These are phyloP conservation scores for Drosophila atripex DNA, from an alignment of 2,888 invertebrate species.

Conservation along the genomic window DNA sequence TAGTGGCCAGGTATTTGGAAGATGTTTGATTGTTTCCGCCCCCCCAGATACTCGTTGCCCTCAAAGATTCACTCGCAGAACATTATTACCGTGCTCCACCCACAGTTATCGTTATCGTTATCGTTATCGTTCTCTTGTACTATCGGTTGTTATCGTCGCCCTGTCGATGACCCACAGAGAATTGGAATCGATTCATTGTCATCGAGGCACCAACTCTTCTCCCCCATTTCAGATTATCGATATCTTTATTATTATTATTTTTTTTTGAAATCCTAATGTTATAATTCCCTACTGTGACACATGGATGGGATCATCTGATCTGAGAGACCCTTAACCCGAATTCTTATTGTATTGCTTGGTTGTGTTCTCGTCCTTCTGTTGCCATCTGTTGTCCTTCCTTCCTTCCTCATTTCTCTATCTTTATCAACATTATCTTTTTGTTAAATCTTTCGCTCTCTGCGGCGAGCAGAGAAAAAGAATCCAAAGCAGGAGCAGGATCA, in stretches of 20 bases:
- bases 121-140: slow-evolving; percentile 4
- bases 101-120: slow-evolving; percentile 20
- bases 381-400: not conserved
- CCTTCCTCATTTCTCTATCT: slow-evolving; percentile 20
- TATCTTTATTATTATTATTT: no score
- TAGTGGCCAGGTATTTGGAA: slow-evolving; percentile 57
- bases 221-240: not conserved
- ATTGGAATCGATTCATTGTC: slow-evolving; percentile 45
- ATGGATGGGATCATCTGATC: slow-evolving; percentile 9
- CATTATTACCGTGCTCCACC: slow-evolving; percentile 5
- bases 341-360: slow-evolving; percentile 33
- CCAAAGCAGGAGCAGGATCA: slow-evolving; percentile 51
- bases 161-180: slow-evolving; percentile 37
- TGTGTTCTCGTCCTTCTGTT: slow-evolving; percentile 21
- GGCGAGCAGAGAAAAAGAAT: slow-evolving; percentile 62
- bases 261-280: no score
- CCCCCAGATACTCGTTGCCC: not conserved
- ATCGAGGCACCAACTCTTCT: slow-evolving; percentile 20
- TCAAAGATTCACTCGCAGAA: slow-evolving; percentile 12
- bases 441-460: not conserved
- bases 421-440: slow-evolving; percentile 37
- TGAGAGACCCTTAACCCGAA: not conserved
- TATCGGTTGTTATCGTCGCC: not conserved
- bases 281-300: not conserved
- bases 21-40: slow-evolving; percentile 9